Evolutionary conservation across 2,113 vertebrate species (phyloP), one percentile per base, ranked within the genome.

Genomic region (Cromileptes altivelis): DNA sequence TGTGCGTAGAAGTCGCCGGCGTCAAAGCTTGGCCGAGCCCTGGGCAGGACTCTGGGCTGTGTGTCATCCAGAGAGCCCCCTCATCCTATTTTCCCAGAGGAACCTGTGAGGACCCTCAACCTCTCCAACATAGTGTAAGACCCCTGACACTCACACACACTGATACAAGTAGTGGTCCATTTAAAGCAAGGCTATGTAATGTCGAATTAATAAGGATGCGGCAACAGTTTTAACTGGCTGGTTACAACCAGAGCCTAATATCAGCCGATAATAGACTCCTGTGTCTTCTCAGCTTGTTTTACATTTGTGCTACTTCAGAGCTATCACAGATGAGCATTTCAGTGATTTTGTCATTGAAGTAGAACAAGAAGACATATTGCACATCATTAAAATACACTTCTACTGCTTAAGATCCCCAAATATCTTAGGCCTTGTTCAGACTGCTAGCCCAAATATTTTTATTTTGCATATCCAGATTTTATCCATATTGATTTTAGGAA

Each of bases 31-130:
- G 97, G 97, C 88, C 97, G 97, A 65, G 98, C 98, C 63, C 97
- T 99, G 88, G 97, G 98, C 89, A 97, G 96, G 81, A 99, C 98
- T 2, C 95, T 99, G 55, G 98, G 98, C 21, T 99, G 98, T 0
- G 97, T 97, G 0, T 97, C 98, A 0, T 97, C 96, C 50, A 90
- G 97, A 90, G 97, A 99, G 3, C 95, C 96, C 0, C 93, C 96
- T 0, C 98, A 97, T 73, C 98, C 97, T 0, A 78, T 99, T 3
- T 99, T 97, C 86, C 97, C 98, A 0, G 98, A 99, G 91, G 96
- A 97, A 86, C 98, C 98, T 0, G 97, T 97, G 84, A 96, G 96
- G 92, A 97, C 97, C 1, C 96, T 99, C 1, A 97, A 99, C 84
- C 96, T 99, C 21, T 93, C 97, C 27, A 97, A 98, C 71, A 96